Conservation (phyloP, 2,888 invertebrate genomes). For the Andrena chrysosceles region DNA sequence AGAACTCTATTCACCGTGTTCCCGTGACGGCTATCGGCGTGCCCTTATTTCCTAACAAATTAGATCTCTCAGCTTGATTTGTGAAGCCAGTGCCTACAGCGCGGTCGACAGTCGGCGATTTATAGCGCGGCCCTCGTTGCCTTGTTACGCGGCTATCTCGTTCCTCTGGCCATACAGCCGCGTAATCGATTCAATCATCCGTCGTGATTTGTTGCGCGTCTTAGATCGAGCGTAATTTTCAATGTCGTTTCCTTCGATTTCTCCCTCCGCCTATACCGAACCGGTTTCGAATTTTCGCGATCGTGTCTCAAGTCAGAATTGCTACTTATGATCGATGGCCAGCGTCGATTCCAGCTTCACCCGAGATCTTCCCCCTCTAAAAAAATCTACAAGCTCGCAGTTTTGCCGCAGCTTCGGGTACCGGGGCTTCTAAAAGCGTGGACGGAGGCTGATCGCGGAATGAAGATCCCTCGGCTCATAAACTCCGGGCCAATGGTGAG, state of each 20-base stretch:
- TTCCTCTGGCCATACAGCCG: background rate
- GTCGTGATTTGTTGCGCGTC: conserved; percentile 51
- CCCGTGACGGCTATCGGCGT: conserved; percentile 43
- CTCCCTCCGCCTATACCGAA: background rate
- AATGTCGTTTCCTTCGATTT: conserved; percentile 45
- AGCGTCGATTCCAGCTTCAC: background rate
- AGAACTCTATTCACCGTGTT: conserved; percentile 47
- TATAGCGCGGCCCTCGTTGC: conserved; percentile 48
- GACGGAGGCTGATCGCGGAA: no score
- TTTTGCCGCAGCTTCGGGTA: background rate
- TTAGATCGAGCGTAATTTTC: conserved; percentile 36
- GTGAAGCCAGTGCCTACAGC: conserved; percentile 15
- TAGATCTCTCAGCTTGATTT: conserved; percentile 57
- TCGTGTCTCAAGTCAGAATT: background rate
- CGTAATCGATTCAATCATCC: conserved; percentile 65
- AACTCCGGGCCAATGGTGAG: background rate
- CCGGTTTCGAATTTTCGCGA: conserved; percentile 41
- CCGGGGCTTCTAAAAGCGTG: no score
- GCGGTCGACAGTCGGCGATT: conserved; percentile 45
- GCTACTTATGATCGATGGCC: background rate
- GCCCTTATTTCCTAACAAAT: conserved; percentile 64
- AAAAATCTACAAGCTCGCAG: background rate
- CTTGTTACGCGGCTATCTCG: conserved; percentile 50
- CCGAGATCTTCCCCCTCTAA: background rate
- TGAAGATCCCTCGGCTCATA: background rate